Evolutionary conservation across 2,113 vertebrate species (phyloP).

Genomic region (Callorhinus ursinus): DNA sequence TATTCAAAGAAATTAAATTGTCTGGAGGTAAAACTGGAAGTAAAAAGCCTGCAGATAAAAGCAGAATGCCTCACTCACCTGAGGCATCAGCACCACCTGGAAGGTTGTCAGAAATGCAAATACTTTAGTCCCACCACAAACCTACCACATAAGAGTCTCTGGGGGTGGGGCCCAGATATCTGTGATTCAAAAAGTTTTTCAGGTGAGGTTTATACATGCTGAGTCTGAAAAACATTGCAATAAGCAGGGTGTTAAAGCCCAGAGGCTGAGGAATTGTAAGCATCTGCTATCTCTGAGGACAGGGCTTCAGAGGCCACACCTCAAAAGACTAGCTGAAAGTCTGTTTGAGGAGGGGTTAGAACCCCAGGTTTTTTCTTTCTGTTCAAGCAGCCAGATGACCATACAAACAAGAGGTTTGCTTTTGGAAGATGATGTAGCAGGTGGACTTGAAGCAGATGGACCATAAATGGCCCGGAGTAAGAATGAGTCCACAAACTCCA

Average conservation of each 20-base stretch:
- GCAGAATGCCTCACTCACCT: background rate
- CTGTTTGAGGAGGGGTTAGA: background rate
- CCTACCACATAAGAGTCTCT: background rate
- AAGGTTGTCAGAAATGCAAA: background rate
- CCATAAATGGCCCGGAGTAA: background rate
- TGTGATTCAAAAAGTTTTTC: too few relatives aligned
- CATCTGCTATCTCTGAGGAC: background rate
- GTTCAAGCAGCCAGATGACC: background rate
- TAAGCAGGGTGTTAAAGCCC: background rate
- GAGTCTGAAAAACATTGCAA: background rate
- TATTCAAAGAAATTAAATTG: background rate
- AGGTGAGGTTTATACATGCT: too few relatives aligned
- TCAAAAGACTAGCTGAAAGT: background rate
- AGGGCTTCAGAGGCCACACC: background rate
- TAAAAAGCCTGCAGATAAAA: background rate
- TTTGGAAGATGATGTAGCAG: background rate
- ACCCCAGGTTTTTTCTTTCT: background rate
- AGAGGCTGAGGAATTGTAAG: background rate
- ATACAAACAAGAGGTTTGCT: background rate
- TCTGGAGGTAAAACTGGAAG: background rate
- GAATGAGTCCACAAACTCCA: background rate
- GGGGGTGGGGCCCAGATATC: background rate
- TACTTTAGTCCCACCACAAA: background rate
- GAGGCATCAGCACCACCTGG: too few relatives aligned
- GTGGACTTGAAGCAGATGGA: background rate